Evolutionary conservation across 2,113 vertebrate species (phyloP), one percentile per base, ranked within the genome.

Genomic region (cat (Felis catus)): DNA sequence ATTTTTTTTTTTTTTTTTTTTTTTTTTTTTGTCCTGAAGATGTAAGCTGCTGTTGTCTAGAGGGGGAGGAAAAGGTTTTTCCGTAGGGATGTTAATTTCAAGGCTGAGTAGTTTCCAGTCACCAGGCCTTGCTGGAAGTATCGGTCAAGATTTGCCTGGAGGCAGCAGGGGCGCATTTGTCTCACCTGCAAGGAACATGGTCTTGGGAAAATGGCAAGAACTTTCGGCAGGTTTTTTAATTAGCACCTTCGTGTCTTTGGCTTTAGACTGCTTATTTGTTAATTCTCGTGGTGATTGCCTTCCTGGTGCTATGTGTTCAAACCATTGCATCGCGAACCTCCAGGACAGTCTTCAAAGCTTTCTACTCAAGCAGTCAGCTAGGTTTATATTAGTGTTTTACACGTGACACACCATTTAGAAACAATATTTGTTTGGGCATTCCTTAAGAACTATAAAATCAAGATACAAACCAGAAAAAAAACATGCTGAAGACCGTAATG

Each of bases 61-160:
- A 97, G 93, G 91, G 97, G 91, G 70, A 76, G 94, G 90, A 92
- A 94, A 89, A 97, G 91, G 96, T 84, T 95, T 98, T 97, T 97
- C 95, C 95, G 93, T 96, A 78, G 91, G 97, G 98, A 98, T 98
- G 98, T 98, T 99, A 98, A 99, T 99, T 99, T 98, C 99, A 99
- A 98, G 98, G 97, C 98, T 98, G 98, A 98, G 97, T 94, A 91
- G 97, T 98, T 98, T 97, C 95, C 96, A 98, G 98, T 98, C 98
- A 97, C 97, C 76, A 92, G 98, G 97, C 96, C 76, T 98, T 98
- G 97, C 98, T 98, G 98, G 97, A 98, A 98, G 98, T 97, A 98
- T 98, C 98, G 94, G 97, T 98, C 98, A 98, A 98, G 97, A 96
- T 96, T 97, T 98, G 98, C 98, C 94, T 65, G 94, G 66, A 96